Base-by-base conservation (phyloP, 2,797 vertebrate genomes). In the Melanotaenia pygmaea region DNA sequence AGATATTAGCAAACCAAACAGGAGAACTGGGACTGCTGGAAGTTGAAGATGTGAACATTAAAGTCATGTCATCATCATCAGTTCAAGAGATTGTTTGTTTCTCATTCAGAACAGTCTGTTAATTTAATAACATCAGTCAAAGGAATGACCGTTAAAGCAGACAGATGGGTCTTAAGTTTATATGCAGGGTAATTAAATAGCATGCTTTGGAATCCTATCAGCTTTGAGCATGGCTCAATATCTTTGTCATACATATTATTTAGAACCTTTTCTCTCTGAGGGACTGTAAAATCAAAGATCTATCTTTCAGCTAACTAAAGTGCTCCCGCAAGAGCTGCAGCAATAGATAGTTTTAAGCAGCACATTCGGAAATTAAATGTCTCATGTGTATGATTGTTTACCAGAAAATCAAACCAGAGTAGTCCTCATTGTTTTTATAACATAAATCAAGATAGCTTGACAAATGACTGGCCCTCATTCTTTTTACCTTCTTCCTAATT, bases 111-210 rank as follows among this genome's bases (percentile, higher is more conserved):
- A 3, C 20, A 24, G 12, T 22, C 12, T 34, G 8, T 72, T 66
- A 56, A 66, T 64, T 63, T 74, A 77, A 67, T 78, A 78, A 79
- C 72, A 64, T 61, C 57, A 67, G 30, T 60, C 16, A 59, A 76
- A 79, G 65, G n/a, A 77, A 65, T 65, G 32, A 43, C 73, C 60
- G 64, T 80, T n/a, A 68, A 35, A 65, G 32, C 53, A 64, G 43
- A 38, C 68, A 64, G 59, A 67, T 70, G 40, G 57, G 61, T 72
- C 67, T 58, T 50, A 66, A 12, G 26, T 13, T 56, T 37, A 57
- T 63, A 51, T 56, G 40, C 35, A 51, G 53, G 10, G 68, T n/a
- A 20, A 58, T 8, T 30, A 1, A 64, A 67, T 24, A 51, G 53
- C 32, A 20, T 3, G 5, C 3, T 53, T 4, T 63, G 1, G 66